These are phyloP conservation scores for Hoplostethus atlanticus DNA, from an alignment of 2,797 vertebrate genomes.

Conservation along the genomic window DNA sequence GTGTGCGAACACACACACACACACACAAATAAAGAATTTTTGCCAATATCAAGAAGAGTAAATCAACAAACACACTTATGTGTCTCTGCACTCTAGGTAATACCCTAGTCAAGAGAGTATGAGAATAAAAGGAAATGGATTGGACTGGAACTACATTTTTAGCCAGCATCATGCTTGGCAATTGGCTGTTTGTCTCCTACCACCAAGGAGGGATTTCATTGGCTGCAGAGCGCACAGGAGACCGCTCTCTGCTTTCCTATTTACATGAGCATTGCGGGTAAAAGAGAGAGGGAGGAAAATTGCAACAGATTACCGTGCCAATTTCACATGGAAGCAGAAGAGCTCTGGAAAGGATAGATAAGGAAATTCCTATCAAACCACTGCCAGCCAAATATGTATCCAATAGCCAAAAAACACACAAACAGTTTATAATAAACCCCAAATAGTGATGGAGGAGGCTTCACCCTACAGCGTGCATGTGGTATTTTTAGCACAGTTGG, in stretches of 20 bases:
- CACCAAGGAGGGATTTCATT: constrained; percentile 73
- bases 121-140: constrained; percentile 49
- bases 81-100: constrained; percentile 37
- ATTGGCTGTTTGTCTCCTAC: constrained; percentile 72
- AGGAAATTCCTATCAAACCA: constrained; percentile 84
- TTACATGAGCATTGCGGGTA: constrained; percentile 81
- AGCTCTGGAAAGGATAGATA: constrained; percentile 88
- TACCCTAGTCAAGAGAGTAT: constrained; percentile 28
- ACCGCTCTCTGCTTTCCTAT: constrained; percentile 77
- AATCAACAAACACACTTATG: constrained; percentile 49
- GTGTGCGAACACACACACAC: too few species aligned
- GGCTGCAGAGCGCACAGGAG: constrained; percentile 73
- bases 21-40: constrained; percentile 13
- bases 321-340: constrained; percentile 84
- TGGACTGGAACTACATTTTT: constrained; percentile 52
- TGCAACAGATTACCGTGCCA: constrained; percentile 85
- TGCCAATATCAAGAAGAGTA: constrained; percentile 36
- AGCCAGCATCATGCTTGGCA: constrained; percentile 65
- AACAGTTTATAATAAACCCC: constrained; percentile 81
- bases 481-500: constrained; percentile 82
- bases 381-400: constrained; percentile 87
- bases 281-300: constrained; percentile 80
- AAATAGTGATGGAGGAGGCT: constrained; percentile 82
- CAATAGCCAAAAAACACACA: constrained; percentile 80
- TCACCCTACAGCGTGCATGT: constrained; percentile 78